Evolutionary conservation across 2,888 invertebrate genomes (phyloP).

Genomic region (Clanis bilineata): DNA sequence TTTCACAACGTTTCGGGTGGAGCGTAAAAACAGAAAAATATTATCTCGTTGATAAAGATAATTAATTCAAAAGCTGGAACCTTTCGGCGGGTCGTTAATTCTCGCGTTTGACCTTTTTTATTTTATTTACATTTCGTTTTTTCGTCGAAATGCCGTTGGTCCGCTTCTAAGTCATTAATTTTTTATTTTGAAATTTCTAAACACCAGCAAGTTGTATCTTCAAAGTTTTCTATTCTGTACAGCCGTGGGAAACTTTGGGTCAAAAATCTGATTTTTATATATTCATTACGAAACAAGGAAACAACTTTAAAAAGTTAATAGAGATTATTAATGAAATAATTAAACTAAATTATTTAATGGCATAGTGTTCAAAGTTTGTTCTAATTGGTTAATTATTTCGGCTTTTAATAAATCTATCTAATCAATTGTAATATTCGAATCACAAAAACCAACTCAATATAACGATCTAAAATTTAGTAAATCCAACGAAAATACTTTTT

Average conservation of each 20-base stretch:
- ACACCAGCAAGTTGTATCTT: not conserved
- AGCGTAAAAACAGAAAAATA: slow-evolving; percentile 35
- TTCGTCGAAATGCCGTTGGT: slow-evolving; percentile 29
- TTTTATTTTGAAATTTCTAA: slow-evolving; percentile 11
- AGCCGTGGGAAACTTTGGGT: not conserved
- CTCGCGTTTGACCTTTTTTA: slow-evolving; percentile 41
- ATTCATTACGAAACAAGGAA: too few relatives aligned
- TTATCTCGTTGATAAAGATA: slow-evolving; percentile 42
- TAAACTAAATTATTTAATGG: too few relatives aligned
- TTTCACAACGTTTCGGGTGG: slow-evolving; percentile 17
- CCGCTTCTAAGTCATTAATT: slow-evolving; percentile 22
- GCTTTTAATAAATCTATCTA: too few relatives aligned
- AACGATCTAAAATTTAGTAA: too few relatives aligned
- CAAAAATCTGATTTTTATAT: too few relatives aligned
- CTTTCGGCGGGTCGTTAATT: slow-evolving; percentile 42
- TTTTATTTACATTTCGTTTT: slow-evolving; percentile 34
- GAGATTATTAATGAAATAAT: too few relatives aligned
- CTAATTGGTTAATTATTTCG: too few relatives aligned
- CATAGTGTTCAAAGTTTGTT: too few relatives aligned
- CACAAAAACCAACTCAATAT: too few relatives aligned
- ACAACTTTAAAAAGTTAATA: too few relatives aligned
- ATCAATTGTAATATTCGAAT: too few relatives aligned
- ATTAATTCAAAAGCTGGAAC: slow-evolving; percentile 45
- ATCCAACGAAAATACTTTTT: too few relatives aligned
- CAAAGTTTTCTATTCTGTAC: not conserved